Evolutionary conservation across 2,888 invertebrate species (phyloP).

Genomic region (Cheilosia scutellata): DNA sequence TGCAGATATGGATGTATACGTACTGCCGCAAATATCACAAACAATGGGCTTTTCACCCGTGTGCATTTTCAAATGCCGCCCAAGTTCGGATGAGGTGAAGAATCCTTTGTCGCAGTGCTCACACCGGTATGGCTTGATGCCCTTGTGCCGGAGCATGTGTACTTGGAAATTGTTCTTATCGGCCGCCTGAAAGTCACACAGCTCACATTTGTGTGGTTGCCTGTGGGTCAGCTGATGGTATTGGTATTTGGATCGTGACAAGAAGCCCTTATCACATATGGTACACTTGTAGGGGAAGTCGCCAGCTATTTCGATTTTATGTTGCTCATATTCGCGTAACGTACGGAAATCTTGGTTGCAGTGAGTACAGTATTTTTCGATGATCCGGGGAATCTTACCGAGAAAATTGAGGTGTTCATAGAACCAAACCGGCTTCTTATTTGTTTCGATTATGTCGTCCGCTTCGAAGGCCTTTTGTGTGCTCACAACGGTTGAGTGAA

Average conservation of each 20-base stretch:
- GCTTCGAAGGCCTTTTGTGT: conserved; percentile 18
- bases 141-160: conserved; percentile 67
- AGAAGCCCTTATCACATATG: conserved; percentile 51
- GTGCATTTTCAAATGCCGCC: conserved; percentile 54
- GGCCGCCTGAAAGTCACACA: conserved; percentile 57
- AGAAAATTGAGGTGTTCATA: conserved; percentile 52
- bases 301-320: conserved; percentile 58
- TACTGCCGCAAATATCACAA: conserved; percentile 58
- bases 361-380: conserved; percentile 46
- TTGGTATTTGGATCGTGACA: conserved; percentile 53
- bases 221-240: conserved; percentile 63
- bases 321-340: conserved; percentile 45
- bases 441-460: conserved; percentile 2
- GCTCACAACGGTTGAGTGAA: conserved; percentile 18
- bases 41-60: conserved; percentile 56
- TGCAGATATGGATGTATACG: conserved; percentile 31
- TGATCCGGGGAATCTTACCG: conserved; percentile 17
- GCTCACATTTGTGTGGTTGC: conserved; percentile 59
- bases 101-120: conserved; percentile 57
- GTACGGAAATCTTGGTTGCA: conserved; percentile 54
- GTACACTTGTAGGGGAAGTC: conserved; percentile 63
- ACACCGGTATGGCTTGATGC: conserved; percentile 53
- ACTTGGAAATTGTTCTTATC: conserved; percentile 65
- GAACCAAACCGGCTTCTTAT: conserved; percentile 41
- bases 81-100: conserved; percentile 61